Evolutionary conservation across 2,888 invertebrate species (phyloP).

Genomic region (Acrobasis suavella): DNA sequence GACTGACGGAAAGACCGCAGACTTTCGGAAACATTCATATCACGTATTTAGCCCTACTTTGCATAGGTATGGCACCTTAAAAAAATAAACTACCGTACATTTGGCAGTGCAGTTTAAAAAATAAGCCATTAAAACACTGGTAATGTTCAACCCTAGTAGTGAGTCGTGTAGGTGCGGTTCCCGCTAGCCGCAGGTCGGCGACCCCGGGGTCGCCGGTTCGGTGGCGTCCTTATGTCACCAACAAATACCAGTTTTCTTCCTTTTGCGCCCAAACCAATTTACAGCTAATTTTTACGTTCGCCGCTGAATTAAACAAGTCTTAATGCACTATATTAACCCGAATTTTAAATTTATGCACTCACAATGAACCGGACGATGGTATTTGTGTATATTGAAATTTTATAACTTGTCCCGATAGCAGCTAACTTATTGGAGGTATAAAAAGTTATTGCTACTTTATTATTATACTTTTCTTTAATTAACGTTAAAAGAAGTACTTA

Average conservation of each 20-base stretch:
- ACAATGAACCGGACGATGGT: background rate
- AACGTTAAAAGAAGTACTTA: too few species aligned
- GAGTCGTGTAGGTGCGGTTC: constrained; percentile 37
- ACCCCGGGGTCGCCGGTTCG: constrained; percentile 47
- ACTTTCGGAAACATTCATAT: too few species aligned
- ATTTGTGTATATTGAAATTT: background rate
- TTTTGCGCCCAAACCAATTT: constrained; percentile 20
- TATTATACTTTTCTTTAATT: too few species aligned
- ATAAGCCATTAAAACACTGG: background rate
- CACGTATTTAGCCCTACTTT: too few species aligned
- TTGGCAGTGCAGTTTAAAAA: background rate
- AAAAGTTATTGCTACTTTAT: too few species aligned
- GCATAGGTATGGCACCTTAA: too few species aligned
- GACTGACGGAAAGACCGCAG: too few species aligned
- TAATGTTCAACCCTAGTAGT: constrained; percentile 30
- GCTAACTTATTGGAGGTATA: too few species aligned
- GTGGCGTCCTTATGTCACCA: constrained; percentile 49
- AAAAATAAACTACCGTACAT: too few species aligned
- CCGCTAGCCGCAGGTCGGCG: constrained; percentile 53
- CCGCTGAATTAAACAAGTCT: background rate
- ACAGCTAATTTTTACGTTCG: constrained; percentile 17
- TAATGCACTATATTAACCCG: background rate
- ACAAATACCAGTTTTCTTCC: constrained; percentile 27
- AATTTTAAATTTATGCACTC: background rate
- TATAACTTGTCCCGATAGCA: background rate